Base-by-base conservation (phyloP, 2,797 vertebrate species). In the Coracias cyanogaster region DNA sequence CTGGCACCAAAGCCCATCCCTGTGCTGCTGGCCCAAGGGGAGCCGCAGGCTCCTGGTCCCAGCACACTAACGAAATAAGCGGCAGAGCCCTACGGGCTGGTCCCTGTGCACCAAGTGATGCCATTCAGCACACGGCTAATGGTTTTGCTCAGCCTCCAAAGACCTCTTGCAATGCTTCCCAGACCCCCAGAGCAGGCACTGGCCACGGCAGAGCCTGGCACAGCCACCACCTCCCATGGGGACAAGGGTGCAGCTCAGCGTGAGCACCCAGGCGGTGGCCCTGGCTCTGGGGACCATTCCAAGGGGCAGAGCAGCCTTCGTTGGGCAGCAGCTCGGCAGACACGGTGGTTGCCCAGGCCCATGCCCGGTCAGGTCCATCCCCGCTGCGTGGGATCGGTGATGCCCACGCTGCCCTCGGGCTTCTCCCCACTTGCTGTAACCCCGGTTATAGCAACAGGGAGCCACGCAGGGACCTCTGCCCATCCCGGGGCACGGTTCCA, bases 121-220 rank as follows among this genome's bases (percentile, higher is more conserved):
- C 80, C 86, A 48, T 54, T 85, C 94, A 85, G 73, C 69, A 52
- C 82, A 25, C 3, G 19, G 85, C 89, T 95, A 78, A 89, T 91
- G 95, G 96, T 94, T 97, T 92, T 93, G 76, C n/a, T 72, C 89
- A 55, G 16, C 79, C 79, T 97, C 67, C 17, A 83, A 69, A 95
- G 14, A 71, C 72, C 82, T 66, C 28, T 57, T 6, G 1, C 9
- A 0, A 1, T 3, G 21, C 51, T 9, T 39, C 29, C 54, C 8
- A 0, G 66, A 26, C 29, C 29, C 49, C 71, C 0, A 0, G 54
- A 65, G 49, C 1, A 0, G 61, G 54, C 21, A 24, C 9, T 12
- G 48, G 35, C 35, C 11, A 29, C 10, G 15, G 1, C 41, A 18
- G 49, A 85, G 71, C 39, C 15, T 3, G 1, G 20, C 37, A 16